Base-by-base conservation (phyloP, 2,113 vertebrate genomes). In the Pygoscelis adeliae region DNA sequence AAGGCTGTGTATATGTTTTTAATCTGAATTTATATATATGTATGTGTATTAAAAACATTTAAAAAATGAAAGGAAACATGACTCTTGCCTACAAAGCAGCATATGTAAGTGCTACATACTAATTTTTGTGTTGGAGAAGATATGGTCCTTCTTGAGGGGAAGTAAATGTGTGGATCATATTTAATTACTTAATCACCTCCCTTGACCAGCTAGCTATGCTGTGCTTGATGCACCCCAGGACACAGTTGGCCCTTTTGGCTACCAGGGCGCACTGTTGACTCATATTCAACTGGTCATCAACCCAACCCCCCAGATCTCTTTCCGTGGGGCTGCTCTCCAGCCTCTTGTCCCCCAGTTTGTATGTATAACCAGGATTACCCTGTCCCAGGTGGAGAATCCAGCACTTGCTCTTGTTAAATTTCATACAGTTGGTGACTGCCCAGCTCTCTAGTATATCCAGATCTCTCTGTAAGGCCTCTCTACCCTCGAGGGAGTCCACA, bases 151-250 rank as follows among this genome's bases (percentile, higher is more conserved):
- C 53, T 52, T 93, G 55, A 76, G 14, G 47, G 11, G 42, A 67
- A 53, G n/a, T 76, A 82, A 70, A 65, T 65, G 18, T 32, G 18
- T 82, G 15, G 34, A 36, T 70, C 82, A 34, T 18, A 26, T 89
- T 87, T 55, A 94, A 94, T 55, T 69, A 70, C 9, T 87, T 81
- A 56, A 5, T 63, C n/a, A 7, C 34, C 40, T 88, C 10, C 56
- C 40, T 80, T 1, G 2, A 13, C 36, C 1, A 2, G 36, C 36
- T n/a, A n/a, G 25, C 58, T 47, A 11, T 40, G 3, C 49, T 65
- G 27, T 55, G 13, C 40, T 46, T 46, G 21, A 47, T 47, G 50
- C 22, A 50, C 30, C 30, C 30, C 23, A n/a, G 55, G 66, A 52
- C 23, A 29, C 4, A 1, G 23, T 29, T 71, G 46, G 15, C 36